These are phyloP conservation scores for Agriotes lineatus DNA, from an alignment of 2,888 invertebrate genomes.

Conservation along the genomic window DNA sequence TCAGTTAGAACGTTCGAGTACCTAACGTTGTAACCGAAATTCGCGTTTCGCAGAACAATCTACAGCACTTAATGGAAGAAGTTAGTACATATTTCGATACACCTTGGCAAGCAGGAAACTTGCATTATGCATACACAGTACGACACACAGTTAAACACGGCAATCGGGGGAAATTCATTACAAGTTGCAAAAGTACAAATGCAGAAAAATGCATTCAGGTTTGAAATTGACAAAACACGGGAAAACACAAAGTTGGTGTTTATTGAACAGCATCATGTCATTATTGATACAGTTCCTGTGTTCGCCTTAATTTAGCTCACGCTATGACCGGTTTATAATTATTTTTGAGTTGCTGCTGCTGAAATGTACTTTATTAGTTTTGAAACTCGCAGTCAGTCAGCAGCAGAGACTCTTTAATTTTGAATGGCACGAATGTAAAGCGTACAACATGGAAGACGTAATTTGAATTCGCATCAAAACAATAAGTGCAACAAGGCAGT, in stretches of 20 bases:
- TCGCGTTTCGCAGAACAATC: slow-evolving; percentile 4
- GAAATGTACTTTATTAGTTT: background rate
- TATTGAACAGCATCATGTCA: slow-evolving; percentile 10
- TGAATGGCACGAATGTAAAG: background rate
- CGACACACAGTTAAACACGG: slow-evolving; percentile 23
- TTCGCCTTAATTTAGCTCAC: slow-evolving; percentile 4
- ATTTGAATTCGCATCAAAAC: background rate
- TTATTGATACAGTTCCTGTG: slow-evolving; percentile 3
- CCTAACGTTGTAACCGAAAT: slow-evolving; percentile 7
- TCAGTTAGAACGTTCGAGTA: slow-evolving; percentile 16
- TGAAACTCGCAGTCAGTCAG: slow-evolving; percentile 1
- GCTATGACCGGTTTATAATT: background rate
- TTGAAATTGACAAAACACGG: background rate
- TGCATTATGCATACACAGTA: slow-evolving; percentile 33
- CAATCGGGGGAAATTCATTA: slow-evolving; percentile 17
- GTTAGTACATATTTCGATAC: slow-evolving; percentile 15
- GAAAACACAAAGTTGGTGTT: slow-evolving; percentile 21
- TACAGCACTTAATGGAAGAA: slow-evolving; percentile 19
- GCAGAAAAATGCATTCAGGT: slow-evolving; percentile 13
- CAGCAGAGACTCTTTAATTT: background rate
- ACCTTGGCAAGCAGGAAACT: slow-evolving; percentile 35
- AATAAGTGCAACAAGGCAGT: background rate
- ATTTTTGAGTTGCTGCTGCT: background rate
- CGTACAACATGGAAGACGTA: too few species aligned
- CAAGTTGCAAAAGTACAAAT: background rate